Base-by-base conservation (phyloP, 1,140 invertebrate species). In the Brachionus koreanus region DNA sequence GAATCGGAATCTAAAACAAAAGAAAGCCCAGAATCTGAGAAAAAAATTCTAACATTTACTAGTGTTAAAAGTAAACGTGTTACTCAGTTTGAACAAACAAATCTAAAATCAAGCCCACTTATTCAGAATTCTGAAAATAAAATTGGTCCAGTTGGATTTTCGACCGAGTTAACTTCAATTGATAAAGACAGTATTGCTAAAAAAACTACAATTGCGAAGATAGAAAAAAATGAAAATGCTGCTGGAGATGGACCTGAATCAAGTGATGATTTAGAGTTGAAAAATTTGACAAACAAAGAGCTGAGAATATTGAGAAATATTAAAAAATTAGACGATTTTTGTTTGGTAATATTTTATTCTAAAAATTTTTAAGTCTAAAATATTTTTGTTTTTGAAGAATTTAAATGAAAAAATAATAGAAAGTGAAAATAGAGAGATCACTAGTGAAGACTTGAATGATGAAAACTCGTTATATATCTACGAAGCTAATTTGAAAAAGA, bases 381-480 rank as follows among this genome's bases (percentile, higher is more conserved):
- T 10, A 16, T 16, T 6, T n/a, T 3, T 23, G 2, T 37, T 72
- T 42, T 23, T 42, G 2, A 46, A 74, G 69, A 16, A 46, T 46
- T 29, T 74, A 19, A 74, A 46, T n/a, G 25, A 74, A 46, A 74
- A 74, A 74, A 74, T 74, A 25, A 74, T 25, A 29, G 69, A 74
- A 23, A 46, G 23, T 33, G 69, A 74, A 74, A 74, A 46, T 46
- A 13, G 10, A 29, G 69, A 74, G 3, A 6, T 74, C 19, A 10
- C 69, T 23, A 25, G 7, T 25, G 69, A 74, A 25, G 69, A 74
- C 3, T 74, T 74, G 42, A 25, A 74, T 19, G 16, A 12, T 25
- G 69, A 46, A 29, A 25, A 39, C 5, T 29, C 69, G 3, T 13
- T 13, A 49, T 74, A n/a, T 74, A 5, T 74, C 3, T 43, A 74